Evolutionary conservation across 2,113 vertebrate species (phyloP), one percentile per base, ranked within the genome.

Genomic region (Pseudopipra pipra): DNA sequence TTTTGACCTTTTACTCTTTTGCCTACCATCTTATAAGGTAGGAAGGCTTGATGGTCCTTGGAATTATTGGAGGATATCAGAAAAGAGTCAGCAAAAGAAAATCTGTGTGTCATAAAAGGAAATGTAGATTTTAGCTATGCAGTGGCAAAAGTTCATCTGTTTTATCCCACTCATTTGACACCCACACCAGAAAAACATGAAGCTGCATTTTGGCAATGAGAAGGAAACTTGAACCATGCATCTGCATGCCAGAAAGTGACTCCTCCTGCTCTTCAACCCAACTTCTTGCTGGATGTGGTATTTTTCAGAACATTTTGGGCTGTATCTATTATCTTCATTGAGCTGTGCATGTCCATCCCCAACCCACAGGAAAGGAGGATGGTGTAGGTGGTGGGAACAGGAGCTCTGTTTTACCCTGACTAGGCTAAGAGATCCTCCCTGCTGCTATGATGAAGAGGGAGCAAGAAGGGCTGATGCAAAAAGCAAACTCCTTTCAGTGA

Each of bases 121-220:
- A 92, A 80, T 15, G 41, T 0, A 86, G 27, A 31, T 83, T 88
- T 71, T 78, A 59, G 39, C 33, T 68, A 11, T 41, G 30, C 31
- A n/a, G 71, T 67, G 63, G 43, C 30, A 94, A 81, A 96, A 78
- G 41, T 71, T 95, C 2, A 39, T 78, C 76, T 75, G 15, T n/a
- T 84, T 83, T 61, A 46, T 72, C 65, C 73, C 41, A 81, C 79
- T 81, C 88, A 81, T 63, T 59, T 58, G 73, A 94, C 94, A 96
- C 44, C 46, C 76, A 71, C 63, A 65, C 6, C 49, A 89, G 65
- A 79, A 88, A 90, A 89, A 65, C 23, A 61, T 27, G 47, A 93
- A 84, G 31, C 46, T 93, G 46, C 39, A 83, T n/a, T 80, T 86
- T 95, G 47, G 47, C 85, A 84, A 27, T 63, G 43, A 94, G 44